Evolutionary conservation across 2,797 vertebrate genomes (phyloP), one percentile per base, ranked within the genome.

Genomic region (Pangasius larnaudii): DNA sequence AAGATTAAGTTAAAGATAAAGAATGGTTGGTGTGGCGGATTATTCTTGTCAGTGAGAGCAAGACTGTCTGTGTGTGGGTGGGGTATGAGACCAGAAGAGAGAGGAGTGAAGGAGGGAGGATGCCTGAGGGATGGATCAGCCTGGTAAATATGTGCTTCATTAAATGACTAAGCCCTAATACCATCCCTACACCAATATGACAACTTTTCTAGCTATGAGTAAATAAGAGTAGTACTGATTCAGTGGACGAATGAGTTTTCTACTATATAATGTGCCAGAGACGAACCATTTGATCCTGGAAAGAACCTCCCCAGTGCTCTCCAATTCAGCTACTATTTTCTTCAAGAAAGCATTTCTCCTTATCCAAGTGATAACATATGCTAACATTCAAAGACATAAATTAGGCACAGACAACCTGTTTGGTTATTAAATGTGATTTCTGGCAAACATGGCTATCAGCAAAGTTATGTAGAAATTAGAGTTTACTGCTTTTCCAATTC

Each of bases 101-200:
- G 61, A 87, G 87, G 84, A 90, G 72, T 65, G 10, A 71, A 89
- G 79, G 42, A 89, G 78, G n/a, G 42, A 79, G 84, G 90, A 96
- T 95, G 93, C 94, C 94, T 94, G 88, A 72, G 89, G 90, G 86
- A 93, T 96, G 95, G 95, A 95, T 96, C 95, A 95, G 93, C 92
- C 93, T 92, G 93, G 94, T 95, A 87, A 81, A 88, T 86, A 89
- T 89, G 90, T 84, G 78, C 67, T 87, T 89, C 77, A 89, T 89
- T 88, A 85, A 77, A 63, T 58, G 69, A 86, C 90, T 90, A 90
- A 90, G 86, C 89, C 91, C 79, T 63, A 85, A 80, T 75, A 59
- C 84, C 56, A 71, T 61, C 80, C 84, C 81, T 85, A 67, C n/a
- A 22, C 19, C 27, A 46, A 9, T 46, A 42, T 19, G 14, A 71